phyloP scores from a whole-genome alignment of 2,113 vertebrate species.

The Phasianus colchicus region DNA sequence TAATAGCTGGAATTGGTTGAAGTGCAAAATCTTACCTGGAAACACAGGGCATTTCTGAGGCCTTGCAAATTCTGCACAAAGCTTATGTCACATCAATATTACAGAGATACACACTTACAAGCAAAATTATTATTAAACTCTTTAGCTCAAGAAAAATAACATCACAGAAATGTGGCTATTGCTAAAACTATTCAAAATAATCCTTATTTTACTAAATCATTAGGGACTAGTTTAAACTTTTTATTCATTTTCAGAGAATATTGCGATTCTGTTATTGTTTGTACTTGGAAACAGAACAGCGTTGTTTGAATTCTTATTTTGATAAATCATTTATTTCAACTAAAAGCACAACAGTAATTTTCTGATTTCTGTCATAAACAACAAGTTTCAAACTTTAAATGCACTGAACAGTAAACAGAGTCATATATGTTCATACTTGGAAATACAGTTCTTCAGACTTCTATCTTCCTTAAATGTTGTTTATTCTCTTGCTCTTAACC shows the following conservation, averaged over 20 bases:
- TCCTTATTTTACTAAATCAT: neutral
- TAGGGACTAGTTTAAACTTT: accelerated
- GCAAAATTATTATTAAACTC: neutral
- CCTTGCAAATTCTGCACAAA: neutral
- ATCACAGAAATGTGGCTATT: neutral
- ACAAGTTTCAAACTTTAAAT: neutral
- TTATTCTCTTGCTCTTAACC: neutral
- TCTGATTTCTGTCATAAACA: neutral
- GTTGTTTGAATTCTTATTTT: neutral
- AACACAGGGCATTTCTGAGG: neutral
- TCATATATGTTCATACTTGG: neutral
- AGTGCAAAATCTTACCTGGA: neutral
- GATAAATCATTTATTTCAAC: neutral
- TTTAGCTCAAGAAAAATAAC: neutral
- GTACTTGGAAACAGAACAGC: neutral
- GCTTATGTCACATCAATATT: neutral
- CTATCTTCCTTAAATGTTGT: neutral
- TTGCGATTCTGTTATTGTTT: neutral
- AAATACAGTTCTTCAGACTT: neutral
- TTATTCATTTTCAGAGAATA: neutral
- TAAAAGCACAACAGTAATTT: neutral
- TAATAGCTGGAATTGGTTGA: neutral
- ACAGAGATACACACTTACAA: neutral
- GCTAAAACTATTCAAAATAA: neutral
- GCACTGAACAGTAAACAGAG: neutral